Conservation (phyloP, 1,140 invertebrate species). For the Leptopilina clavipes region DNA sequence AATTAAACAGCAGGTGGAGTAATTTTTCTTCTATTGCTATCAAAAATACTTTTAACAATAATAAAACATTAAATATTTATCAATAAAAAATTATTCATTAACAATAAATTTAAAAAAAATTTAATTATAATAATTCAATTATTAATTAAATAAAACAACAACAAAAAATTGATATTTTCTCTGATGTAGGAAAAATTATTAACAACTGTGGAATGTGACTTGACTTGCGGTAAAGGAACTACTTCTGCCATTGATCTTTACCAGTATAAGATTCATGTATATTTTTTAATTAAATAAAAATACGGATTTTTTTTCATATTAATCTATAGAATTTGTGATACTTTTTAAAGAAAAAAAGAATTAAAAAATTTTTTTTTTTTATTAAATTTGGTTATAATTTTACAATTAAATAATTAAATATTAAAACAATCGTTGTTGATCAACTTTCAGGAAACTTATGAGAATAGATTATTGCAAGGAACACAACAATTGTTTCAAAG, state of each 20-base stretch:
- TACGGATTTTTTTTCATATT: not conserved
- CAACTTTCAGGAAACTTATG: not conserved
- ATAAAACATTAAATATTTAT: too few species aligned
- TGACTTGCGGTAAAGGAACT: not conserved
- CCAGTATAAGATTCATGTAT: conserved; percentile 3
- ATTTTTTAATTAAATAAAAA: not conserved
- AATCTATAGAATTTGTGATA: not conserved
- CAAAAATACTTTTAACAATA: too few species aligned
- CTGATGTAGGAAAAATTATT: not conserved
- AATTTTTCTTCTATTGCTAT: too few species aligned
- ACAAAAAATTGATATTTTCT: too few species aligned
- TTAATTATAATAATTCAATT: too few species aligned
- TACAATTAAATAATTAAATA: too few species aligned
- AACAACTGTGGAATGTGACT: not conserved
- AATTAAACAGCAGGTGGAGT: not conserved
- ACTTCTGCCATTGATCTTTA: not conserved
- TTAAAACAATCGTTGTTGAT: too few species aligned
- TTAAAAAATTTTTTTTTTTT: not conserved
- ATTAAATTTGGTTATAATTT: too few species aligned
- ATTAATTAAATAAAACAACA: too few species aligned
- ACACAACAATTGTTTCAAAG: conserved; percentile 27
- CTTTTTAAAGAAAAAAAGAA: not conserved
- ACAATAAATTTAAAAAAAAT: not conserved
- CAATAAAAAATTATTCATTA: too few species aligned
- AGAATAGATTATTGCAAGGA: conserved; percentile 8